These are phyloP conservation scores for Hermaeophaga mercurialis DNA, from an alignment of 2,888 invertebrate species.

Conservation along the genomic window DNA sequence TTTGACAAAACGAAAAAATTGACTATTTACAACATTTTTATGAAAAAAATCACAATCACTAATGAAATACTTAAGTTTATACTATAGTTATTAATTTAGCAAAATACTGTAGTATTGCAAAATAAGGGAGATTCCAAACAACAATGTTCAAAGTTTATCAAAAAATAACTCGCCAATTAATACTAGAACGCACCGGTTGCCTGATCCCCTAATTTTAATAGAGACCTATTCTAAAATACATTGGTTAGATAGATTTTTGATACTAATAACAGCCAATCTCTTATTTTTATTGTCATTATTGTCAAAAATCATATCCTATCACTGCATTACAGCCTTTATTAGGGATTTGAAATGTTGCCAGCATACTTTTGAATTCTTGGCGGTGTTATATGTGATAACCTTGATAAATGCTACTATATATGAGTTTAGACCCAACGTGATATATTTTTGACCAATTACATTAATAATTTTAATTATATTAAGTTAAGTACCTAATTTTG, in stretches of 20 bases:
- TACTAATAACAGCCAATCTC: too few species aligned
- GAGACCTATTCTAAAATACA: too few species aligned
- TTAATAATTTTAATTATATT: conserved; percentile 26
- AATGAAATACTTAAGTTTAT: conserved; percentile 41
- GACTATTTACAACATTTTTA: conserved; percentile 37
- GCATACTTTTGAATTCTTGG: background rate
- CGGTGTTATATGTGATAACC: conserved; percentile 9
- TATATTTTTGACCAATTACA: conserved; percentile 8
- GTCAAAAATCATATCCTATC: too few species aligned
- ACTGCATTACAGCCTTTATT: too few species aligned
- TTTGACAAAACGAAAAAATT: conserved; percentile 19
- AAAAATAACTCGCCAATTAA: too few species aligned
- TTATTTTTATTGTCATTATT: too few species aligned
- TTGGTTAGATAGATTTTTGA: too few species aligned
- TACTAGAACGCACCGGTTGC: too few species aligned
- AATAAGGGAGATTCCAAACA: conserved; percentile 45
- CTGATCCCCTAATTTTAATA: too few species aligned
- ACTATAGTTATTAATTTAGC: conserved; percentile 48
- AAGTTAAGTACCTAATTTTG: conserved; percentile 44
- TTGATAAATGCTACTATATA: conserved; percentile 43
- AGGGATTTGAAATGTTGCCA: too few species aligned
- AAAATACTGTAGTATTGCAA: conserved; percentile 54
- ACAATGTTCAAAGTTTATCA: conserved; percentile 25
- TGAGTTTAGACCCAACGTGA: conserved; percentile 29
- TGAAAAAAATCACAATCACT: conserved; percentile 49